Evolutionary conservation across 2,113 vertebrate genomes (phyloP), one percentile per base, ranked within the genome.

Genomic region (Panthera tigris): DNA sequence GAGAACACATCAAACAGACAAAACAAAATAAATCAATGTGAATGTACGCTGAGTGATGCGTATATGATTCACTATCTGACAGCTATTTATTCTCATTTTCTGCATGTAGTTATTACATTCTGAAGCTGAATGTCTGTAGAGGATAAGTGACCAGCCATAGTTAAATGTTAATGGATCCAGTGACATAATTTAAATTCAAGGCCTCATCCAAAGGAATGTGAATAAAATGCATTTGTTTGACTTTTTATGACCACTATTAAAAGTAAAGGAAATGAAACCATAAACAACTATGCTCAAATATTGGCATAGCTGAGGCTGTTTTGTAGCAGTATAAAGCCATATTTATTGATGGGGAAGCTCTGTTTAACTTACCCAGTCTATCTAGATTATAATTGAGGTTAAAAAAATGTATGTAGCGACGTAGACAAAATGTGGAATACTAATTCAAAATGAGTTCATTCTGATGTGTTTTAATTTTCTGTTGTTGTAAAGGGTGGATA

Each of bases 251-350:
- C 39, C 16, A 63, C 90, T 85, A 89, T 71, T 94, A 95, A 98
- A 97, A 92, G 74, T 61, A 94, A 96, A 90, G 90, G 93, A 94
- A 96, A 97, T 91, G 80, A 97, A 90, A 87, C 90, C 15, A 50
- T 95, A 97, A 94, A 74, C 83, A 94, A 61, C 52, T 66, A 14
- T n/a, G 12, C 19, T 81, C 50, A 80, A 88, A 76, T 52, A 97
- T 13, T 96, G 68, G 73, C 33, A 29, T 48, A 81, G 57, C 29
- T n/a, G 33, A 66, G 45, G 48, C 57, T 68, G 76, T 71, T 82
- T 89, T 93, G 61, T 82, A 55, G 57, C 31, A 39, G 7, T 31
- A 36, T 65, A 86, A 85, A 85, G 16, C 25, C 7, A 0, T 88
- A 57, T 91, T 91, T 63, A 86, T 52, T 80, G 25, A 63, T 41